Percentiles rank a stretch among this genome's conserved stretches.
phyloP scores from a whole-genome alignment of 2,113 vertebrate species.

The Hyla sarda region DNA sequence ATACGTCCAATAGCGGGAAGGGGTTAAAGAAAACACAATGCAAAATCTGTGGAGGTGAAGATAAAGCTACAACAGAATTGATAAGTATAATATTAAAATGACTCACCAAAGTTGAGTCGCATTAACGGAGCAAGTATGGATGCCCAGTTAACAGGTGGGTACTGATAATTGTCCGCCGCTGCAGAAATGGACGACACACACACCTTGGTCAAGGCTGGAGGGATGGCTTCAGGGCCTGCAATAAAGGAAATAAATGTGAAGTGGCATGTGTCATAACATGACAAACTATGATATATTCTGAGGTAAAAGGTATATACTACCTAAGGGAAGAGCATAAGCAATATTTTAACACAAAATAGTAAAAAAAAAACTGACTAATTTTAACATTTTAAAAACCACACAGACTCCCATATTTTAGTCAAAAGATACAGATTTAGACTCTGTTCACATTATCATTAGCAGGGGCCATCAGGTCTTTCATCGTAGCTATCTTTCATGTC shows the following conservation, averaged over 20 bases:
- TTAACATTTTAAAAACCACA: no score
- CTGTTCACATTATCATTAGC: no score
- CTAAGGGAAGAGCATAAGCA: no score
- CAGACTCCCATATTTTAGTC: no score
- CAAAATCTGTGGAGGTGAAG: neutral
- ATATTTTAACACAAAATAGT: no score
- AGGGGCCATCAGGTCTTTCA: no score
- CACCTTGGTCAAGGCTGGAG: slow-evolving; percentile 75
- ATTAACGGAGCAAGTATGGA: slow-evolving; percentile 88
- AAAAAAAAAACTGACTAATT: no score
- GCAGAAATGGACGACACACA: slow-evolving; percentile 79
- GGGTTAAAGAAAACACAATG: neutral
- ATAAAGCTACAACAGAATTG: neutral
- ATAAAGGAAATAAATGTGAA: neutral
- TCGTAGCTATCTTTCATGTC: no score
- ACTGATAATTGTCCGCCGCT: slow-evolving; percentile 82
- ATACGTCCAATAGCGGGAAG: no score
- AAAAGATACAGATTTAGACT: no score
- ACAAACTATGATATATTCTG: neutral
- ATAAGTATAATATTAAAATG: neutral
- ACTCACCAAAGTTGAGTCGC: slow-evolving; percentile 90
- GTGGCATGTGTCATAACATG: neutral
- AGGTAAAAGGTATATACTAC: neutral
- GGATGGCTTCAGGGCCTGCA: slow-evolving; percentile 83
- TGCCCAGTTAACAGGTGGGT: slow-evolving; percentile 92